Evolutionary conservation across 2,888 invertebrate species (phyloP).

Genomic region (Pammene fasciana): DNA sequence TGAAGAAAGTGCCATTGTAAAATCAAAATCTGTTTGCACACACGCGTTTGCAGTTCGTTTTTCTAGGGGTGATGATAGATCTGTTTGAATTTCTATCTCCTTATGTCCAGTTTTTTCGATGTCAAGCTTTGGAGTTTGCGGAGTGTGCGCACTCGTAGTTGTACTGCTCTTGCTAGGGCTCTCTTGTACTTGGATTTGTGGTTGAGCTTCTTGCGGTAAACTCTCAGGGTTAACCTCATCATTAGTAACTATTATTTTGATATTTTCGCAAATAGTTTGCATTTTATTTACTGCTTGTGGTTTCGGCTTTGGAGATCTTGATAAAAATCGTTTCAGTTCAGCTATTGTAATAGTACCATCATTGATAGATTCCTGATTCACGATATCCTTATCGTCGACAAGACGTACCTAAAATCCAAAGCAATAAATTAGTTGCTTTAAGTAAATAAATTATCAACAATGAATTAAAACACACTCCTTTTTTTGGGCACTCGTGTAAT

Average conservation of each 20-base stretch:
- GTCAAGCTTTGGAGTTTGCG: background rate
- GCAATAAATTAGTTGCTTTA: background rate
- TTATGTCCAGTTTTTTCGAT: background rate
- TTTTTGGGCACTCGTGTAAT: no score
- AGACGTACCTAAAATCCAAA: conserved; percentile 59
- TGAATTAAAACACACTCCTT: no score
- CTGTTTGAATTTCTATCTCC: conserved; percentile 21
- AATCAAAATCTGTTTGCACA: conserved; percentile 54
- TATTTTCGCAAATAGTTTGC: conserved; percentile 1
- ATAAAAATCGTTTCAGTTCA: conserved; percentile 52
- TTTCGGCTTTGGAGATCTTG: conserved; percentile 12
- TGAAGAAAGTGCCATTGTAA: background rate
- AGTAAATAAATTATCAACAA: background rate
- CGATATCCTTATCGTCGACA: conserved; percentile 53
- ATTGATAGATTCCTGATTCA: conserved; percentile 47
- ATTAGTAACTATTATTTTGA: conserved; percentile 13
- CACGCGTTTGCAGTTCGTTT: conserved; percentile 49
- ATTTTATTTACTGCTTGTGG: background rate
- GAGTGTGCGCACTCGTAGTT: background rate
- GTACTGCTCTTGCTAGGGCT: background rate
- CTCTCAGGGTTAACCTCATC: background rate
- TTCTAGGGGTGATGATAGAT: conserved; percentile 4
- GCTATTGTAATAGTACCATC: conserved; percentile 51
- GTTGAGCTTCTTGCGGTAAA: background rate
- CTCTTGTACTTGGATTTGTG: background rate